A percentile compares a stretch with the other conserved stretches of the same genome.
Evolutionary conservation across 1,140 invertebrate species (phyloP).

Genomic region (Drosophila tropicalis): DNA sequence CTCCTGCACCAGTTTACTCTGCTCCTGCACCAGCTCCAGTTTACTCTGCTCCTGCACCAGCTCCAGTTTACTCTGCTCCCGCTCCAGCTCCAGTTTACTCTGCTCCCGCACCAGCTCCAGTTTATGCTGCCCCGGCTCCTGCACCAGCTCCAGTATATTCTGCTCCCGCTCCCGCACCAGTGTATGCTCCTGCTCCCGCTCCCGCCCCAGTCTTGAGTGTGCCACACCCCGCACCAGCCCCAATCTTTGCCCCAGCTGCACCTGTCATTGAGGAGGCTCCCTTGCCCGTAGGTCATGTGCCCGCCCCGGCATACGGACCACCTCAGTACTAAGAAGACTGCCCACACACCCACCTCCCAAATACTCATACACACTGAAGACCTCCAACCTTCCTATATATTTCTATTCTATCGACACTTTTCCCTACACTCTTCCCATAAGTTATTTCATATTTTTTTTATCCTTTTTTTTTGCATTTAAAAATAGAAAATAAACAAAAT

Average conservation of each 20-base stretch:
- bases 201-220: constrained; percentile 16
- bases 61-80: constrained; percentile 32
- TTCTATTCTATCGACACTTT: constrained; percentile 39
- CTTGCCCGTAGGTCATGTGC: constrained; percentile 60
- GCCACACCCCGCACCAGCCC: constrained; percentile 23
- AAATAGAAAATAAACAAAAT: constrained; percentile 43
- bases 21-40: constrained; percentile 28
- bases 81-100: constrained; percentile 38
- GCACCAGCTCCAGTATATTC: constrained; percentile 20
- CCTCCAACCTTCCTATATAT: constrained; percentile 42
- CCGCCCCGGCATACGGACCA: constrained; percentile 73
- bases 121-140: constrained; percentile 32
- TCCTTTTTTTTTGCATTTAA: constrained; percentile 42
- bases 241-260: constrained; percentile 33
- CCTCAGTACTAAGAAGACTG: constrained; percentile 46
- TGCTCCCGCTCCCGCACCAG: constrained; percentile 30
- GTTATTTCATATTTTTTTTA: constrained; percentile 60
- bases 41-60: constrained; percentile 37
- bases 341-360: constrained; percentile 22
- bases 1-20: constrained; percentile 32
- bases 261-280: constrained; percentile 37
- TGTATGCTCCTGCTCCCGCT: constrained; percentile 26
- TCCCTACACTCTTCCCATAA: constrained; percentile 54
- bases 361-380: constrained; percentile 26
- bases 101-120: constrained; percentile 29